Evolutionary conservation across 2,888 invertebrate species (phyloP), one percentile per base, ranked within the genome.

Genomic region (Drosophila multiciliata): DNA sequence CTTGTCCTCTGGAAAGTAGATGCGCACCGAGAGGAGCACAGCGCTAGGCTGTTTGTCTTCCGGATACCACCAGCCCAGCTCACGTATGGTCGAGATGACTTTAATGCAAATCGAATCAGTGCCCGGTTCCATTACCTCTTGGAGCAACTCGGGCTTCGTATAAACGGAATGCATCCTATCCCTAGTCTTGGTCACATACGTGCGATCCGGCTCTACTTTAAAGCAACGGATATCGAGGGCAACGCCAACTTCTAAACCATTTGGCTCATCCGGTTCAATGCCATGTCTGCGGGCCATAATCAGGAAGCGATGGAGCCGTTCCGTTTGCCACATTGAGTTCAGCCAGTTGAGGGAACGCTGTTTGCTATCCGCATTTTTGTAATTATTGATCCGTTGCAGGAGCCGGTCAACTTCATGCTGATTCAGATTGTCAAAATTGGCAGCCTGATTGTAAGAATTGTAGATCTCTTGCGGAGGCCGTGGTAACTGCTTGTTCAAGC

Each of bases 51-150:
- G 64, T 15, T 62, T 78, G 26, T 83, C 78, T 12, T 75, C 75
- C 3, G 85, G 85, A 69, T 76, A 83, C 85, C 85, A 86, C 85
- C 85, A 86, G n/a, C 87, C 26, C 0, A 86, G 61, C 5, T 58
- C 17, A 2, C 87, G 74, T 20, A 32, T 48, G 0, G 23, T 49
- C 1, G 90, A 89, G 1, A 69, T 29, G 2, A 86, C 58, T 32
- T 69, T 72, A 8, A 86, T 6, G 23, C 85, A 85, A 15, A 77
- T 40, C 0, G 40, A 3, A 9, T 57, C 11, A 1, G n/a, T 29
- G 0, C 12, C 0, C 0, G 26, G 2, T 0, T 42, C 17, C 26
- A 73, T 73, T 2, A 66, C 2, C 20, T 90, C 89, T 0, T 64
- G 0, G 0, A 85, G 23, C 1, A 85, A 55, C 0, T 15, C 20